These are phyloP conservation scores for Hydrophis major DNA, from an alignment of 2,797 vertebrate species.

Conservation along the genomic window DNA sequence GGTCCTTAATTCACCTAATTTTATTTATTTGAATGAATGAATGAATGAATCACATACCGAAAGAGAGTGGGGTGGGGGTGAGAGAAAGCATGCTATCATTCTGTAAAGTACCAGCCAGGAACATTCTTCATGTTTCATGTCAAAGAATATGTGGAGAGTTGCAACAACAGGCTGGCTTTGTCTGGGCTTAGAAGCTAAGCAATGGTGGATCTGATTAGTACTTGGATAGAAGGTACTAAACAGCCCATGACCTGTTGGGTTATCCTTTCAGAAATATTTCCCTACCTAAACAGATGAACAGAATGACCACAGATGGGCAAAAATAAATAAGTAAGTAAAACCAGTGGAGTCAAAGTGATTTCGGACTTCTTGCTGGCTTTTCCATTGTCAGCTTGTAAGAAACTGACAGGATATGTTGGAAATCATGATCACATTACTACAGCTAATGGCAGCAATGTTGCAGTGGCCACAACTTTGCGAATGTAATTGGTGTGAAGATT, in stretches of 20 bases:
- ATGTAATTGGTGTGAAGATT: neutral
- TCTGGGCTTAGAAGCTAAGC: neutral
- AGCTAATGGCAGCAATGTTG: neutral
- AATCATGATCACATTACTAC: neutral
- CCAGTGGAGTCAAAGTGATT: neutral
- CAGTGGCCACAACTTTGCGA: neutral
- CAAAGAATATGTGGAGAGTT: neutral
- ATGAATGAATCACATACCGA: neutral
- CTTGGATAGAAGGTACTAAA: neutral
- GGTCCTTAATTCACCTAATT: neutral
- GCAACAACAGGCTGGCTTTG: neutral
- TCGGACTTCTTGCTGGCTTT: neutral
- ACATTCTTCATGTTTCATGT: neutral
- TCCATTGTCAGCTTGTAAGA: neutral
- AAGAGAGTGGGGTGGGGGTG: rapidly evolving
- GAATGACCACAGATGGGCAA: neutral
- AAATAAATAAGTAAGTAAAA: neutral
- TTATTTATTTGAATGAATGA: neutral
- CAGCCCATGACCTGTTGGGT: neutral
- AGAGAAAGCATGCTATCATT: neutral
- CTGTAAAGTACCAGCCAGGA: neutral
- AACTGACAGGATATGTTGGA: neutral
- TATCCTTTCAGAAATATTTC: neutral
- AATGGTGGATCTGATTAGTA: neutral
- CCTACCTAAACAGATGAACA: neutral